Evolutionary conservation across 2,113 vertebrate genomes (phyloP), one percentile per base, ranked within the genome.

Genomic region (Esox niger): DNA sequence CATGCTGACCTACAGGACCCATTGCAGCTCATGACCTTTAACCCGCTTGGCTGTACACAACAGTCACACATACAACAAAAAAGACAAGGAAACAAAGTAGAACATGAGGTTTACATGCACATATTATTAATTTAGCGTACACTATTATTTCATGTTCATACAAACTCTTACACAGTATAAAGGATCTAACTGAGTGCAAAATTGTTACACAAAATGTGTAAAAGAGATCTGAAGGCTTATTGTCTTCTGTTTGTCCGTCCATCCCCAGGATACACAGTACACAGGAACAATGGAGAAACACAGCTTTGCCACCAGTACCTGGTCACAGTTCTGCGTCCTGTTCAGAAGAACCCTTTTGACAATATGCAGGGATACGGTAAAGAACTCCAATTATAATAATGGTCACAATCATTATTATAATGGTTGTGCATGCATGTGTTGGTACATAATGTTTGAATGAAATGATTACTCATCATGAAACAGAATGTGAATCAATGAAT

Each of bases 311-410:
- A 99, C 96, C 74, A 98, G 94, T 85, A 93, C 95, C 58, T 87
- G 94, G 52, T 98, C 94, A 11, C 96, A 98, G 88, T 98, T 99
- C 91, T 93, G 96, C 86, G 97, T 98, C 84, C 95, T 99, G 82
- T 99, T 98, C 90, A 95, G 94, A 85, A 94, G 97, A 81, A 98
- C 94, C 54, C 98, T 98, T 58, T 56, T 95, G 66, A 98, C 93
- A 52, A 98, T 98, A 91, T 92, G 95, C 68, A 92, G 97, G 84
- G 97, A 99, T 87, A 93, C 69, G 93, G 97, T 99, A 90, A 92
- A 54, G 25, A 2, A 4, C 54, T n/a, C 6, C 54, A 27, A 56
- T 8, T 1, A 49, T 46, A 27, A 9, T 13, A 9, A 21, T 29
- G 1, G 15, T 26, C 52, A 7, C 1, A 27, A 9, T 26, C 10